A percentile compares a stretch with the other conserved stretches of the same genome.
phyloP scores from a whole-genome alignment of 2,797 vertebrate genomes.

The Linurgus olivaceus region DNA sequence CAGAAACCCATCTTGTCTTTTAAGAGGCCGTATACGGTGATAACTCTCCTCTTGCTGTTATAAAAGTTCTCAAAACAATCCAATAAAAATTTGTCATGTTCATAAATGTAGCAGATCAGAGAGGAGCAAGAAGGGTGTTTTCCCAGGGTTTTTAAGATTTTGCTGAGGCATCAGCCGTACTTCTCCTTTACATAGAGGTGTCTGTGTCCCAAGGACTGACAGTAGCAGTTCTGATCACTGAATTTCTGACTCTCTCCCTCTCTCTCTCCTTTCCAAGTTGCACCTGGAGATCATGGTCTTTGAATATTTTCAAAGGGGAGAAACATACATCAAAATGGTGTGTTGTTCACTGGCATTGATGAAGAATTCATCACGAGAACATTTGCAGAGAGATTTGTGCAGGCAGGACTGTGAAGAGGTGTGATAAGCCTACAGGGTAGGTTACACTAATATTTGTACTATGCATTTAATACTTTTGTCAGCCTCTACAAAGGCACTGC shows the following conservation, averaged over 20 bases:
- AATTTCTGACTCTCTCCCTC: neutral
- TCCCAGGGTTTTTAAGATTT: neutral
- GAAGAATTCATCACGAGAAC: neutral
- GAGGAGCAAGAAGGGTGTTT: neutral
- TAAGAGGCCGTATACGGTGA: neutral
- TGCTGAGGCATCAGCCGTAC: neutral
- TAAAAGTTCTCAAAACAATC: neutral
- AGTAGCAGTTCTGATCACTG: neutral
- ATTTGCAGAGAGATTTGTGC: neutral
- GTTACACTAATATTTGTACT: neutral
- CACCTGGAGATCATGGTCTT: neutral
- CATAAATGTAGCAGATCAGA: neutral
- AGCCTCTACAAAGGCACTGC: neutral
- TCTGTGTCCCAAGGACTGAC: neutral
- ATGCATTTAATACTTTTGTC: neutral
- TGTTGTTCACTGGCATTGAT: neutral
- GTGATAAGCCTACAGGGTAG: neutral
- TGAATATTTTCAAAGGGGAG: neutral
- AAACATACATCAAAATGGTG: neutral
- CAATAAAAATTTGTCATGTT: neutral
- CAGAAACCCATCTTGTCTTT: neutral
- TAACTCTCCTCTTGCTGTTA: neutral
- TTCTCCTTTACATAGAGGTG: neutral
- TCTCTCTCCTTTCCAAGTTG: neutral
- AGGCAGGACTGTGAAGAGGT: neutral